A percentile compares a stretch with the other conserved stretches of the same genome.
phyloP scores from a whole-genome alignment of 92 coral and sea anemone species.

The Palythoa grandiflora region DNA sequence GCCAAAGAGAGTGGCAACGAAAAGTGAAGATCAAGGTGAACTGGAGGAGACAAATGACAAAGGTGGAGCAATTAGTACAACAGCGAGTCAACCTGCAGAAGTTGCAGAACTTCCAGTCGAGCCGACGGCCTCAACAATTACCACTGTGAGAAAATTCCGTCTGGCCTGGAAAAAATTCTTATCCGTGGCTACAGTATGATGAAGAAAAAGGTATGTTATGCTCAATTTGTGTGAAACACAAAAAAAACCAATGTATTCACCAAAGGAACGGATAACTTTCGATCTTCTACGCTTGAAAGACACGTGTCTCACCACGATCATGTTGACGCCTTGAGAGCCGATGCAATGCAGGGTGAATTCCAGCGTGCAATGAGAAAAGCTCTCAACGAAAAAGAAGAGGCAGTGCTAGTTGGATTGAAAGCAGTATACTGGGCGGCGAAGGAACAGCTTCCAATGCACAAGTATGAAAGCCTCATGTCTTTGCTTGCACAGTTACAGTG shows the following conservation, averaged over 20 bases:
- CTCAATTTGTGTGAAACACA: conserved; percentile 57
- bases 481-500: conserved; percentile 49
- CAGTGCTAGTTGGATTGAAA: conserved; percentile 54
- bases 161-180: conserved; percentile 49
- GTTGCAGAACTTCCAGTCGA: neutral
- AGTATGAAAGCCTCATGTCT: conserved; percentile 57
- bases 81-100: conserved; percentile 35
- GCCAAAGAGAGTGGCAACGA: too few species aligned
- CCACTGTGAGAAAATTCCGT: conserved; percentile 51
- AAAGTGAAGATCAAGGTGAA: too few species aligned
- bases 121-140: conserved; percentile 52
- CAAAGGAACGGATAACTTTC: conserved; percentile 56
- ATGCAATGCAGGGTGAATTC: conserved; percentile 58
- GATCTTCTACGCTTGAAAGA: conserved; percentile 49
- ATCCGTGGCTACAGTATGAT: conserved; percentile 57
- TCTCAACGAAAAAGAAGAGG: conserved; percentile 58
- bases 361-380: conserved; percentile 61
- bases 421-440: conserved; percentile 56
- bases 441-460: conserved; percentile 53
- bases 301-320: conserved; percentile 59
- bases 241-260: conserved; percentile 44
- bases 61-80: neutral
- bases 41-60: too few species aligned
- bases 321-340: conserved; percentile 59
- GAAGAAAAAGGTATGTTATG: conserved; percentile 54